phyloP scores from a whole-genome alignment of 2,113 vertebrate genomes.

The Lampris megalopsis region DNA sequence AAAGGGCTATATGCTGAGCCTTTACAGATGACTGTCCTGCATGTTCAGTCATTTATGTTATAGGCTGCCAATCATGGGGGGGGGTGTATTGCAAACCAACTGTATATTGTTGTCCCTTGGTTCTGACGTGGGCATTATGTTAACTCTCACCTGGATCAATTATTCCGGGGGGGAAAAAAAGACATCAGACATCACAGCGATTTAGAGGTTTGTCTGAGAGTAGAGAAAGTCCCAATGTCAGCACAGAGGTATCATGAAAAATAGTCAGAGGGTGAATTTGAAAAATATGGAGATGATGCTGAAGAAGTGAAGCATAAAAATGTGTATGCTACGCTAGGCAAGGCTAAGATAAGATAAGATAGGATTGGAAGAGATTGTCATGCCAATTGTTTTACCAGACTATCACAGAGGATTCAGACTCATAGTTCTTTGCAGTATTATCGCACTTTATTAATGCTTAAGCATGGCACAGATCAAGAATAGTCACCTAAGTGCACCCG shows the following conservation, averaged over 20 bases:
- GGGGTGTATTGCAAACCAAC: constrained; percentile 28
- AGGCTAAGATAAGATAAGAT: background rate
- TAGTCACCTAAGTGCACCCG: too few species aligned
- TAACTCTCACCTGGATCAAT: constrained; percentile 21
- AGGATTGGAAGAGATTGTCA: too few species aligned
- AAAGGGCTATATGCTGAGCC: constrained; percentile 19
- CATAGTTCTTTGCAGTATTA: too few species aligned
- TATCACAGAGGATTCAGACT: too few species aligned
- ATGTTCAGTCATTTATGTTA: constrained; percentile 20
- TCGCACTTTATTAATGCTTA: too few species aligned
- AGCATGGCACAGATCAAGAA: too few species aligned
- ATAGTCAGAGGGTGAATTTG: too few species aligned
- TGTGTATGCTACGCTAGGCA: too few species aligned
- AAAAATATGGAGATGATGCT: too few species aligned
- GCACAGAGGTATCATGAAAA: background rate
- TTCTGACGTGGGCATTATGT: constrained; percentile 29
- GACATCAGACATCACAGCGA: constrained; percentile 3
- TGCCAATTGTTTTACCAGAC: too few species aligned
- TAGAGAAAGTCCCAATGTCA: background rate
- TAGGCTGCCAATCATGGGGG: constrained; percentile 29
- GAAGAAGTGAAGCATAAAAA: too few species aligned
- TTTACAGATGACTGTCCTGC: constrained; percentile 31
- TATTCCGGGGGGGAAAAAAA: constrained; percentile 20
- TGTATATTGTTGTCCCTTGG: constrained; percentile 12
- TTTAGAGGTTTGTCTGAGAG: background rate